phyloP scores from a whole-genome alignment of 2,797 vertebrate genomes.

The Trachurus trachurus region DNA sequence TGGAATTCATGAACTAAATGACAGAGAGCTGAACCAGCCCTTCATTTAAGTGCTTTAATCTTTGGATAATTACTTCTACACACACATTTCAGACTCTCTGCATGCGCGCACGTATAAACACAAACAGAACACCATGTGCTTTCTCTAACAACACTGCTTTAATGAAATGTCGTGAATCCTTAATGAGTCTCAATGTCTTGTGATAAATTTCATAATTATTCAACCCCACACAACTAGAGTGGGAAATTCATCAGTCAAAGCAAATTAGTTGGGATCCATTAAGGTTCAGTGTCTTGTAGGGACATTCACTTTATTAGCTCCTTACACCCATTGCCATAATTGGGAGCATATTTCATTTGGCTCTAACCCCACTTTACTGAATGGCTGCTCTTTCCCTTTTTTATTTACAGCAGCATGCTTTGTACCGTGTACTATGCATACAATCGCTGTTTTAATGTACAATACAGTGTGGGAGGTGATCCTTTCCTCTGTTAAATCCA shows the following conservation, averaged over 20 bases:
- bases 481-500: constrained; percentile 8
- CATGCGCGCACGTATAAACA: constrained; percentile 75
- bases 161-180: constrained; percentile 89
- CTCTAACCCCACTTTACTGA: constrained; percentile 92
- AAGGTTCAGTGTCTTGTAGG: constrained; percentile 95
- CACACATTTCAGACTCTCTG: constrained; percentile 70
- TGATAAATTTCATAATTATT: constrained; percentile 98
- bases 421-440: constrained; percentile 17
- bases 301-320: constrained; percentile 98
- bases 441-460: constrained; percentile 20
- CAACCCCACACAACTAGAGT: constrained; percentile 91
- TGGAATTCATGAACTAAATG: constrained; percentile 65
- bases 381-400: constrained; percentile 91
- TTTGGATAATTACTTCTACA: constrained; percentile 77
- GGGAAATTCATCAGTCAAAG: constrained; percentile 97
- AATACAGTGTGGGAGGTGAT: constrained; percentile 20
- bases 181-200: constrained; percentile 91
- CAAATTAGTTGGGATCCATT: constrained; percentile 99
- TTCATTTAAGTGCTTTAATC: constrained; percentile 80
- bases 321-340: constrained; percentile 99
- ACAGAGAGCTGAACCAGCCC: constrained; percentile 63
- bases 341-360: constrained; percentile 98
- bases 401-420: constrained; percentile 91
- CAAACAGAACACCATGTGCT: constrained; percentile 85
- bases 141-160: constrained; percentile 87